Evolutionary conservation across 1,140 invertebrate genomes (phyloP), one percentile per base, ranked within the genome.

Genomic region (Subanguina moxae): DNA sequence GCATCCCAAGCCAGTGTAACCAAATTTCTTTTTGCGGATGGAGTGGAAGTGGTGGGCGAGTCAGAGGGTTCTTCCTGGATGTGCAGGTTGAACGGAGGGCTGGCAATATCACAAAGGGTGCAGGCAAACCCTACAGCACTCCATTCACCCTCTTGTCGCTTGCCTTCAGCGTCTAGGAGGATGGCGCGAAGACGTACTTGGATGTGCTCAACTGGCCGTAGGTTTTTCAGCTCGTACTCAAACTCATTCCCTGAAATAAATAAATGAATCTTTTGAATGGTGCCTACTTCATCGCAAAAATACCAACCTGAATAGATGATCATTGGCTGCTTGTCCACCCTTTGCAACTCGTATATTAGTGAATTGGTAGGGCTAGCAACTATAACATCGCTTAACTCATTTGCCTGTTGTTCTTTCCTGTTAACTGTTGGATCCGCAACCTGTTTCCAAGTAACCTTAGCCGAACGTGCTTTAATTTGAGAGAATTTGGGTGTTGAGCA

Each of bases 61-160:
- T 19, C 58, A n/a, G 58, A 30, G 13, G 58, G 27, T 1, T 3
- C 3, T 13, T 38, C 17, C 25, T 45, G 57, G 5, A 78, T 17
- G 8, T 66, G 64, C 19, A 78, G 58, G 17, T 81, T 72, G 13
- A 25, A 38, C 1, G 77, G 77, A 1, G 77, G 38, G 19, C 65
- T 58, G 1, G 77, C 64, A 0, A 69, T 67, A 13, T 65, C 69
- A 25, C 65, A 65, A 3, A 65, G 62, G 56, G 80, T 79, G 23
- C 74, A 80, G 21, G 78, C 78, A 48, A 72, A 72, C 19, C 62
- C 76, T 52, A 82, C 71, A n/a, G 62, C 28, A 28, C 66, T 78
- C 77, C 77, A 78, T 7, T 72, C 80, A 9, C 77, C 78, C 62
- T 78, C 80, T 19, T 64, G 48, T 21, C 77, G 76, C 13, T 67